Conservation (phyloP, 2,113 vertebrate genomes). For the Acrocephalus arundinaceus region DNA sequence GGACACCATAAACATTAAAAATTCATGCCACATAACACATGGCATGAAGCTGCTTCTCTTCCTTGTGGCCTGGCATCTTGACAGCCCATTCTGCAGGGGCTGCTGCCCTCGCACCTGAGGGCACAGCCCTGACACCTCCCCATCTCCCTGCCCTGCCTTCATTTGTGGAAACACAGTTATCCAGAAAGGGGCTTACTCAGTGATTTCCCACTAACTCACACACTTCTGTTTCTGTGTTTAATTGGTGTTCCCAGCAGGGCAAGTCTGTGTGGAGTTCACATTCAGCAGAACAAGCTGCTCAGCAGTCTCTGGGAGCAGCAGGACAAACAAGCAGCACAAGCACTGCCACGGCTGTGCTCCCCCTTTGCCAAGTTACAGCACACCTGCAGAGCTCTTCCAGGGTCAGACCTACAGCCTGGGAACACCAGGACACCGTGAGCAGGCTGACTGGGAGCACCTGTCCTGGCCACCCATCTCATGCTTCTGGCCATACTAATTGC, state of each 20-base stretch:
- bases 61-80: fast-evolving
- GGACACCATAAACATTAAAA: background rate
- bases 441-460: background rate
- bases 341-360: background rate
- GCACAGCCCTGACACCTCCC: background rate
- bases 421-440: fast-evolving
- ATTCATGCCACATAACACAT: background rate
- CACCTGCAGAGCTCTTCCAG: fast-evolving
- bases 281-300: background rate
- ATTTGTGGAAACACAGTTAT: background rate
- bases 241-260: background rate
- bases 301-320: background rate
- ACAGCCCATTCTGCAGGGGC: background rate
- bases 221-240: background rate
- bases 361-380: background rate
- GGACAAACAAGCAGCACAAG: background rate
- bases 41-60: background rate
- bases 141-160: background rate
- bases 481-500: background rate
- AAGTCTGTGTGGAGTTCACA: fast-evolving
- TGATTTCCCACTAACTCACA: background rate
- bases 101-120: fast-evolving
- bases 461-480: background rate
- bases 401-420: background rate
- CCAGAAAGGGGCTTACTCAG: background rate